These are phyloP conservation scores for Lasioglossum villosulum DNA, from an alignment of 2,888 invertebrate genomes.

Conservation along the genomic window DNA sequence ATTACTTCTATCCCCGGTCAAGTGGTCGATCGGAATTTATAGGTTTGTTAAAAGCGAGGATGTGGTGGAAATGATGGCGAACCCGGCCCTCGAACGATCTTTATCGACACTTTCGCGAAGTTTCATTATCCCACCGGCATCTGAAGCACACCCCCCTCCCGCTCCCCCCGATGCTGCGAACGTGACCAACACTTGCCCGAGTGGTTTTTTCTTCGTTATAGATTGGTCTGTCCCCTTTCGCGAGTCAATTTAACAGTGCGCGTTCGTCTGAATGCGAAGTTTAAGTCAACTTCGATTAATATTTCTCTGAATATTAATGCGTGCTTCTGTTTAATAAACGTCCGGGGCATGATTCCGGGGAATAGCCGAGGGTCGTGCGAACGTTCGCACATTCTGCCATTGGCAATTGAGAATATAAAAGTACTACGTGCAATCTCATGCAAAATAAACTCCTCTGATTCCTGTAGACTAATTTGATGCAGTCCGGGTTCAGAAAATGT, in stretches of 20 bases:
- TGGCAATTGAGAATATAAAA: not conserved
- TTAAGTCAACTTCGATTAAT: not conserved
- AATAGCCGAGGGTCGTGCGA: not conserved
- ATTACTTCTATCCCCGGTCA: conserved; percentile 45
- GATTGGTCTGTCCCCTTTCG: not conserved
- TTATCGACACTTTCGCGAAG: not conserved
- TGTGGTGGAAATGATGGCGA: not conserved
- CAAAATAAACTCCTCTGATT: not conserved
- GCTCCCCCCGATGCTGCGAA: not conserved
- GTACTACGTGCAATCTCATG: not conserved
- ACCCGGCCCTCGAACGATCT: not conserved
- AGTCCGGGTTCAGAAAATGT: not conserved
- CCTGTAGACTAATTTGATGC: not conserved
- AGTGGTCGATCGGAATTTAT: conserved; percentile 45
- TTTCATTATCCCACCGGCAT: not conserved
- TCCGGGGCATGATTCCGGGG: not conserved
- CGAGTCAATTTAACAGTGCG: not conserved
- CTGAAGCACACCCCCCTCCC: not conserved
- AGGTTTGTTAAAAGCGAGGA: conserved; percentile 38
- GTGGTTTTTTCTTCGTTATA: not conserved
- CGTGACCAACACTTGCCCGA: not conserved
- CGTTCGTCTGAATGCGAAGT: not conserved
- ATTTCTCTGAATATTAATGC: not conserved
- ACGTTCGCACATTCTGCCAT: not conserved
- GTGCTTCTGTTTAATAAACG: not conserved